Evolutionary conservation across 2,113 vertebrate genomes (phyloP).

Genomic region (Poicephalus gulielmi): DNA sequence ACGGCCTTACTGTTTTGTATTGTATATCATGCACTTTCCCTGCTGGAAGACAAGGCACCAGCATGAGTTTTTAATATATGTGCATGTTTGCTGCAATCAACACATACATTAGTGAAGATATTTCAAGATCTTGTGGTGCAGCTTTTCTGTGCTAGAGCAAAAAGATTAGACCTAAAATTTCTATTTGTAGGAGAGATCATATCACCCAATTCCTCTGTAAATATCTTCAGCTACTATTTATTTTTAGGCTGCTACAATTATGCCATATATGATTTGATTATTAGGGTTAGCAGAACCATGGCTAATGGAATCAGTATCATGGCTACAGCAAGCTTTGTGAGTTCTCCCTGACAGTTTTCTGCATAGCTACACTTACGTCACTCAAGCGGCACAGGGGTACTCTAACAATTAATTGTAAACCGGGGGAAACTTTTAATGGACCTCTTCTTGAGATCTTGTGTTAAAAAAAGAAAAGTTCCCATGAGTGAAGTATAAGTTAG

Average conservation of each 20-base stretch:
- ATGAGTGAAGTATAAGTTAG: conserved; percentile 77
- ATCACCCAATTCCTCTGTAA: neutral
- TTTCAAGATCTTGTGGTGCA: neutral
- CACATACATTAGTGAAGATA: neutral
- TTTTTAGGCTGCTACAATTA: conserved; percentile 57
- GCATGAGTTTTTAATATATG: neutral
- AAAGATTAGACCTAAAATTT: neutral
- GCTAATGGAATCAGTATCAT: conserved; percentile 74
- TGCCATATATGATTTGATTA: conserved; percentile 70
- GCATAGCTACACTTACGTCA: conserved; percentile 73
- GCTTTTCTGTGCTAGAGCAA: neutral
- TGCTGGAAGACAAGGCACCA: conserved; percentile 31
- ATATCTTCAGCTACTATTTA: conserved; percentile 22
- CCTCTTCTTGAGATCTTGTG: conserved; percentile 75
- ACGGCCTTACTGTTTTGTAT: neutral
- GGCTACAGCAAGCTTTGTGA: conserved; percentile 70
- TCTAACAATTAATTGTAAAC: conserved; percentile 75
- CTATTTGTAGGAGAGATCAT: neutral
- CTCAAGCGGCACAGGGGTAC: conserved; percentile 63
- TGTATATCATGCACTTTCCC: neutral
- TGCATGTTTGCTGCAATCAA: neutral
- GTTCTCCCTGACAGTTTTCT: conserved; percentile 70
- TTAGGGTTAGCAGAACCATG: conserved; percentile 72
- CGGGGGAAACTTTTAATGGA: conserved; percentile 71
- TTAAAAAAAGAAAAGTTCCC: conserved; percentile 80